Conservation (phyloP, 2,113 vertebrate species). For the Labrus mixtus region DNA sequence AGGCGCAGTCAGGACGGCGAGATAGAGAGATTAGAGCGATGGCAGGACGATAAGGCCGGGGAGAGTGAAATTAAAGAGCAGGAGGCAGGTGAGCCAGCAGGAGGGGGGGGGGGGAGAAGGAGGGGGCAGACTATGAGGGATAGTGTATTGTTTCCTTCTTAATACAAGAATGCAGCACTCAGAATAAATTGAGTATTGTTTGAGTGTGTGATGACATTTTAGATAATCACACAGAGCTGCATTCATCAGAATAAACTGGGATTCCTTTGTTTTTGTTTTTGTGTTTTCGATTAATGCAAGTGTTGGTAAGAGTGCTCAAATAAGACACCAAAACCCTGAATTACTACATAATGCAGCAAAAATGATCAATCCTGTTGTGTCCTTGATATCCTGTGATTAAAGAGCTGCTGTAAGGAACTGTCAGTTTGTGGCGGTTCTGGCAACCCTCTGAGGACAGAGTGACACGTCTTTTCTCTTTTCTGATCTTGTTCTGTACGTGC, state of each 20-base stretch:
- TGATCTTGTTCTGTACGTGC: too few relatives aligned
- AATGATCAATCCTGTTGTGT: not conserved
- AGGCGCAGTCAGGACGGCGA: conserved; percentile 60
- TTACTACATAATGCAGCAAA: not conserved
- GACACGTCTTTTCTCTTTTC: too few relatives aligned
- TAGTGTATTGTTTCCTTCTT: not conserved
- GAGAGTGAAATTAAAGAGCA: conserved; percentile 66
- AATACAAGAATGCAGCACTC: not conserved
- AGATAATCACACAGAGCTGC: not conserved
- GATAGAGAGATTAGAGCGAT: conserved; percentile 74
- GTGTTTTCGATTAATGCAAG: too few relatives aligned
- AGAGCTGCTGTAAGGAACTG: too few relatives aligned
- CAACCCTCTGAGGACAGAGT: too few relatives aligned
- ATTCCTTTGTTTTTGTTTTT: not conserved
- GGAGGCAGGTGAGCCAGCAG: conserved; percentile 33
- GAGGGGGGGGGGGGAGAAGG: not conserved
- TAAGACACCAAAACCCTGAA: not conserved
- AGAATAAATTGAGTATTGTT: not conserved
- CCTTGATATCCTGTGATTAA: not conserved
- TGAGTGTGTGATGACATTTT: conserved; percentile 9
- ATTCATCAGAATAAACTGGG: not conserved
- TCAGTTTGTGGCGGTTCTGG: too few relatives aligned
- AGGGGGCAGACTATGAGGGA: conserved; percentile 17
- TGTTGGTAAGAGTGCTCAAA: not conserved
- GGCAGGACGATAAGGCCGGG: conserved; percentile 58